These are phyloP conservation scores for Phenacoccus solenopsis DNA, from an alignment of 1,140 invertebrate species.

Conservation along the genomic window DNA sequence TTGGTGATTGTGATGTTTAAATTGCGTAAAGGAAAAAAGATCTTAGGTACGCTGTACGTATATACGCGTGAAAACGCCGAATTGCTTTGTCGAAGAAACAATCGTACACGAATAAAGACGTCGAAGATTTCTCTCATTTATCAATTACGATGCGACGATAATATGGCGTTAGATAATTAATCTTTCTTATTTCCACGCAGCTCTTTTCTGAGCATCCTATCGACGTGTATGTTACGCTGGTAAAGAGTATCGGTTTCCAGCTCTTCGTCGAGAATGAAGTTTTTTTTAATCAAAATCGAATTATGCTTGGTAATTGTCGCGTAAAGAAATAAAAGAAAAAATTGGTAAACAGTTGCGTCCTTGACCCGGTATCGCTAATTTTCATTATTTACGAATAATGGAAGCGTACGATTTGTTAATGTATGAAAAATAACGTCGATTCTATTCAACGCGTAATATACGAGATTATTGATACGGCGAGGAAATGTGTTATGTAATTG, in stretches of 20 bases:
- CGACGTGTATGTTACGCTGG: too few relatives aligned
- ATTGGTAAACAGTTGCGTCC: neutral
- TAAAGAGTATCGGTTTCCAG: too few relatives aligned
- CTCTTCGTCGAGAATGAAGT: too few relatives aligned
- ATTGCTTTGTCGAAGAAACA: too few relatives aligned
- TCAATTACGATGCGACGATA: neutral
- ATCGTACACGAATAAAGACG: neutral
- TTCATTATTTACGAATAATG: neutral
- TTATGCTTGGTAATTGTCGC: neutral
- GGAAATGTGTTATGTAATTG: neutral
- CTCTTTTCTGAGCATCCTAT: neutral
- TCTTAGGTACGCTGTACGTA: too few relatives aligned
- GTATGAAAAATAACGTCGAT: neutral
- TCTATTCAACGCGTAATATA: neutral
- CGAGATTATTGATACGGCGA: neutral
- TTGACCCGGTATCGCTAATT: neutral
- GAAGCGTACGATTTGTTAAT: neutral
- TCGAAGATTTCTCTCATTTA: slow-evolving; percentile 2
- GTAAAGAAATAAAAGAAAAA: neutral
- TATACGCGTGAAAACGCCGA: neutral
- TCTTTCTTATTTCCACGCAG: neutral
- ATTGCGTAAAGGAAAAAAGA: too few relatives aligned
- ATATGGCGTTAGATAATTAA: neutral
- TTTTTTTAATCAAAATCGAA: neutral
- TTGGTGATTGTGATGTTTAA: too few relatives aligned